Base-by-base conservation (phyloP, 2,797 vertebrate species). In the Enoplosus armatus region DNA sequence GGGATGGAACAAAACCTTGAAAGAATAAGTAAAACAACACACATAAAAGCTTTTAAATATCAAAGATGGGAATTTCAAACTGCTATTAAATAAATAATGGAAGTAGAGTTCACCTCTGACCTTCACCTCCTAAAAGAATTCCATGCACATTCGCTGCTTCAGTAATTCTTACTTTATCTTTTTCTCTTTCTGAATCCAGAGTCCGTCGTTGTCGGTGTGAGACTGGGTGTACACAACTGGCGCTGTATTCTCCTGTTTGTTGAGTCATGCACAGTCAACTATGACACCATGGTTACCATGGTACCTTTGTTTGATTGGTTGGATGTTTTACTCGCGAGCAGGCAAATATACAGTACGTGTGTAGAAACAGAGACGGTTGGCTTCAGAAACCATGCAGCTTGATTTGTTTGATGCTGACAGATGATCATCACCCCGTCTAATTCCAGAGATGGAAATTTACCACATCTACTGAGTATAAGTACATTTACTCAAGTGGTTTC, bases 201-300 rank as follows among this genome's bases (percentile, higher is more conserved):
- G 51, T 62, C 43, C 27, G 35, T 67, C 31, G 50, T 69, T 82
- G 59, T 58, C 43, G 18, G 26, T 63, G 8, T 60, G 20, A 72
- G 77, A 69, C 14, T 63, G 70, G 63, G 43, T 62, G 65, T 73
- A 45, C 14, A 72, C 76, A 72, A 37, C 18, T 39, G 27, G 20
- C 48, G 2, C n/a, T 74, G 27, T 56, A 72, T 67, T 45, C 39
- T 72, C 8, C 41, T 66, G 60, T 72, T 76, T 79, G 75, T 50
- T 69, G 74, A 84, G 76, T 82, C 72, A 79, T 62, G 24, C 33
- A 72, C 31, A 35, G 68, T 82, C 72, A 69, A 33, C 56, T 51
- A 29, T 72, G 41, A 51, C 14, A 14, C 35, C 35, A 58, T 77
- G 60, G 69, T 75, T 68, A 79, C 75, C n/a, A 6, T 53, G 45